Conservation (phyloP, 2,113 vertebrate species). For the Planiliza haematocheilus region DNA sequence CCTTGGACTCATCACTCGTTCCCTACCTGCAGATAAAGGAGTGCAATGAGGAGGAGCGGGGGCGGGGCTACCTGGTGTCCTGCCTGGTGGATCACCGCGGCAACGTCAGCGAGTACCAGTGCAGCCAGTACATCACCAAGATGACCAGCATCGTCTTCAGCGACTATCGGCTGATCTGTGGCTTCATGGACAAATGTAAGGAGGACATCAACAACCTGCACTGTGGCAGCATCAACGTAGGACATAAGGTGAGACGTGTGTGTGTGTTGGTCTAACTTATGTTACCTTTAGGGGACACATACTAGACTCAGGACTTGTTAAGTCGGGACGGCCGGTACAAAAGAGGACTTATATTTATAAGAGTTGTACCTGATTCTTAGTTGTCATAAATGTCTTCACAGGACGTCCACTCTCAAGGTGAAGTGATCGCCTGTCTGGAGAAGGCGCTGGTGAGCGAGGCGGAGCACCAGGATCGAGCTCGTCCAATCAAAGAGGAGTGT, state of each 20-base stretch:
- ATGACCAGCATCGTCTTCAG: slow-evolving; percentile 97
- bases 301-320: too few species aligned
- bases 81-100: slow-evolving; percentile 95
- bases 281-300: too few species aligned
- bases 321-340: too few species aligned
- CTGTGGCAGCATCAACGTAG: slow-evolving; percentile 94
- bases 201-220: slow-evolving; percentile 93
- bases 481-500: slow-evolving; percentile 88
- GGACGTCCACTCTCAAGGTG: slow-evolving; percentile 96
- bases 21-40: slow-evolving; percentile 89
- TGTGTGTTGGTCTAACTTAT: not conserved
- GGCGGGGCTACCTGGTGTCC: slow-evolving; percentile 94
- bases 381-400: slow-evolving; percentile 49
- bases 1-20: not conserved
- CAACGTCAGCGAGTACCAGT: slow-evolving; percentile 97
- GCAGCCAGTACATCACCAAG: slow-evolving; percentile 97
- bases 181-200: slow-evolving; percentile 96
- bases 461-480: slow-evolving; percentile 79
- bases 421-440: slow-evolving; percentile 95
- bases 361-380: too few species aligned
- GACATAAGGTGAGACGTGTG: slow-evolving; percentile 88
- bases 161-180: slow-evolving; percentile 94
- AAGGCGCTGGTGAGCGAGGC: slow-evolving; percentile 93
- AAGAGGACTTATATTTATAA: too few species aligned
- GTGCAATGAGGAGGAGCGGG: slow-evolving; percentile 92